phyloP scores from a whole-genome alignment of 2,888 invertebrate genomes.

The Nomada flava region DNA sequence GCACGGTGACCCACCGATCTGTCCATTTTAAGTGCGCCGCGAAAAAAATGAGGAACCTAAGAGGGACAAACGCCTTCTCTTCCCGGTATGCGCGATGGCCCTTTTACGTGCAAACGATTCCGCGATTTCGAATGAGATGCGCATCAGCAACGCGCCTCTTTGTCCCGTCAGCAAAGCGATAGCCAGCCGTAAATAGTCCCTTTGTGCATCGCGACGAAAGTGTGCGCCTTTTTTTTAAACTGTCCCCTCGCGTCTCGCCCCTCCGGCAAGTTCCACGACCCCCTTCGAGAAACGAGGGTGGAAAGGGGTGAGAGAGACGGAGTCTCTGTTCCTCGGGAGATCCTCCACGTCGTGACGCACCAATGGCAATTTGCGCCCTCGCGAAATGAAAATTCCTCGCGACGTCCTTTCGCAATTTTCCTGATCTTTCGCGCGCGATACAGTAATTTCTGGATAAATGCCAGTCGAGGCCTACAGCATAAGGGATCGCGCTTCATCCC shows the following conservation, averaged over 20 bases:
- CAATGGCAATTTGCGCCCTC: neutral
- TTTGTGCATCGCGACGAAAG: conserved; percentile 51
- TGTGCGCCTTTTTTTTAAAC: conserved; percentile 6
- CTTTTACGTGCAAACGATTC: conserved; percentile 55
- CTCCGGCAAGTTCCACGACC: conserved; percentile 12
- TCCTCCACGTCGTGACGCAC: neutral
- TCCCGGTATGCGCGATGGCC: conserved; percentile 20
- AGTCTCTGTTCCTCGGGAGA: neutral
- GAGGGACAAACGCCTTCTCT: conserved; percentile 24
- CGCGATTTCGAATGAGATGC: conserved; percentile 60
- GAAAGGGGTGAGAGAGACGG: neutral
- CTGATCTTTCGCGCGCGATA: neutral
- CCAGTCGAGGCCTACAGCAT: no score
- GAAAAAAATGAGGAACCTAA: neutral
- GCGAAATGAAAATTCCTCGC: neutral
- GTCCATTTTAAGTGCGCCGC: neutral
- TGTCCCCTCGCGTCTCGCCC: neutral
- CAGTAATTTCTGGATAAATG: no score
- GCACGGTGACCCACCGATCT: neutral
- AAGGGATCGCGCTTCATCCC: no score
- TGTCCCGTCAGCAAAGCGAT: conserved; percentile 52
- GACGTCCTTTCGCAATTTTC: neutral
- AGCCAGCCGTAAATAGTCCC: conserved; percentile 56
- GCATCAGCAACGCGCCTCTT: conserved; percentile 43
- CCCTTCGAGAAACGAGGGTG: conserved; percentile 8